phyloP scores from a whole-genome alignment of 2,888 invertebrate genomes.

The Labia minor region DNA sequence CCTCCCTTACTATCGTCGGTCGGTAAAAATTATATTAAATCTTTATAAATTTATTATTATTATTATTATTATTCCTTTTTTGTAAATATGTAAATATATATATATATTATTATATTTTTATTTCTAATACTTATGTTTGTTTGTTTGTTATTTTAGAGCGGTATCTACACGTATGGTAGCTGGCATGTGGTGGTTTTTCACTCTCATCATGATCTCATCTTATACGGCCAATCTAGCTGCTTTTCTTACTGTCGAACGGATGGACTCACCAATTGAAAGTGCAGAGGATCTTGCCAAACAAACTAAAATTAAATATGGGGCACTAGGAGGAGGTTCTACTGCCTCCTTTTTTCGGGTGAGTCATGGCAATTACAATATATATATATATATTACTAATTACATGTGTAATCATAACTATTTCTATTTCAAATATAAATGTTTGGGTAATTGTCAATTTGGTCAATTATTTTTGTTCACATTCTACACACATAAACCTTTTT shows the following conservation, averaged over 20 bases:
- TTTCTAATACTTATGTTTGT: too few relatives aligned
- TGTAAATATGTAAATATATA: too few relatives aligned
- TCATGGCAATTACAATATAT: too few relatives aligned
- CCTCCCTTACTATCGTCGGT: too few relatives aligned
- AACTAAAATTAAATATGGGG: slow-evolving; percentile 94
- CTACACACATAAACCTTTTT: too few relatives aligned
- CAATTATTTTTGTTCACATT: too few relatives aligned
- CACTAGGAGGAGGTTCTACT: slow-evolving; percentile 84
- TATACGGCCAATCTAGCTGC: slow-evolving; percentile 94
- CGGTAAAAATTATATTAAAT: too few relatives aligned
- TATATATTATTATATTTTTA: too few relatives aligned
- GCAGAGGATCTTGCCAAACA: slow-evolving; percentile 94
- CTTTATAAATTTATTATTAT: too few relatives aligned
- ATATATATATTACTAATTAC: slow-evolving; percentile 16
- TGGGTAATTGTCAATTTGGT: too few relatives aligned
- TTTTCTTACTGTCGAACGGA: slow-evolving; percentile 81
- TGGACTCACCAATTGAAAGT: slow-evolving; percentile 90
- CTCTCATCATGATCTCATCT: slow-evolving; percentile 88
- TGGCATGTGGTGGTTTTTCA: slow-evolving; percentile 94
- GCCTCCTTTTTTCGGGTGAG: slow-evolving; percentile 86
- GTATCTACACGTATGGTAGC: slow-evolving; percentile 81
- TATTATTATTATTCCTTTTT: too few relatives aligned
- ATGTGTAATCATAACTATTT: slow-evolving; percentile 13
- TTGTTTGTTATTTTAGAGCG: slow-evolving; percentile 45
- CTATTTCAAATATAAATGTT: too few relatives aligned